These are phyloP conservation scores for Acrobasis repandana DNA, from an alignment of 2,888 invertebrate genomes.

Conservation along the genomic window DNA sequence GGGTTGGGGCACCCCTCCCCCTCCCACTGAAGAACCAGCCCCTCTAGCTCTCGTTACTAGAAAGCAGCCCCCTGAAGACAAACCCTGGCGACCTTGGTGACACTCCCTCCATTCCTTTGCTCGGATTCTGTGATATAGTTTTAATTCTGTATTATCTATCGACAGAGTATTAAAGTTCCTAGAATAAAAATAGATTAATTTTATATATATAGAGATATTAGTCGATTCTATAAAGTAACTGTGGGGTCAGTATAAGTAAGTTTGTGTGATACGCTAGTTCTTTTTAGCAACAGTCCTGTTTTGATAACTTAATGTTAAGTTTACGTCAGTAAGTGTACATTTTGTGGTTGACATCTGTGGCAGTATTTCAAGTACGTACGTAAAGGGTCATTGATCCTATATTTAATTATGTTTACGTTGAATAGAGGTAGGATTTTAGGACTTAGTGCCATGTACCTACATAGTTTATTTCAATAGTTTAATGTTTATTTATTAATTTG, in stretches of 20 bases:
- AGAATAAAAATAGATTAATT: slow-evolving; percentile 32
- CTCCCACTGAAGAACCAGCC: slow-evolving; percentile 63
- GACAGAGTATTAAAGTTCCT: slow-evolving; percentile 61
- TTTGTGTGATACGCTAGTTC: slow-evolving; percentile 20
- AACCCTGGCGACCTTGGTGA: slow-evolving; percentile 93
- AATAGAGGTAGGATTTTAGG: slow-evolving; percentile 44
- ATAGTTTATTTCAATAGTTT: slow-evolving; percentile 20
- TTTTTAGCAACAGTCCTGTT: slow-evolving; percentile 14
- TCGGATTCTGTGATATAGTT: slow-evolving; percentile 49
- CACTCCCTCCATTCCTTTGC: slow-evolving; percentile 46
- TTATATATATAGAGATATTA: slow-evolving; percentile 19
- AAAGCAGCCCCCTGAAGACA: slow-evolving; percentile 85
- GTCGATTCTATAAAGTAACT: slow-evolving; percentile 17
- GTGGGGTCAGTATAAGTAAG: slow-evolving; percentile 20
- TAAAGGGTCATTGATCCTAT: slow-evolving; percentile 42
- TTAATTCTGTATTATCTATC: slow-evolving; percentile 30
- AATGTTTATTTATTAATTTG: slow-evolving; percentile 10
- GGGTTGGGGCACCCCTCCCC: slow-evolving; percentile 73
- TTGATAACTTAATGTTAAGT: slow-evolving; percentile 33
- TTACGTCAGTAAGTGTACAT: slow-evolving; percentile 49
- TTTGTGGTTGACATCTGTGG: slow-evolving; percentile 75
- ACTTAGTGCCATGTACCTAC: slow-evolving; percentile 56
- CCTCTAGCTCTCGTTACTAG: slow-evolving; percentile 90
- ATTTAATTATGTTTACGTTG: slow-evolving; percentile 44
- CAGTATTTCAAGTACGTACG: slow-evolving; percentile 73